Evolutionary conservation across 1,140 invertebrate genomes (phyloP), one percentile per base, ranked within the genome.

Genomic region (Paralvinella palmiformis): DNA sequence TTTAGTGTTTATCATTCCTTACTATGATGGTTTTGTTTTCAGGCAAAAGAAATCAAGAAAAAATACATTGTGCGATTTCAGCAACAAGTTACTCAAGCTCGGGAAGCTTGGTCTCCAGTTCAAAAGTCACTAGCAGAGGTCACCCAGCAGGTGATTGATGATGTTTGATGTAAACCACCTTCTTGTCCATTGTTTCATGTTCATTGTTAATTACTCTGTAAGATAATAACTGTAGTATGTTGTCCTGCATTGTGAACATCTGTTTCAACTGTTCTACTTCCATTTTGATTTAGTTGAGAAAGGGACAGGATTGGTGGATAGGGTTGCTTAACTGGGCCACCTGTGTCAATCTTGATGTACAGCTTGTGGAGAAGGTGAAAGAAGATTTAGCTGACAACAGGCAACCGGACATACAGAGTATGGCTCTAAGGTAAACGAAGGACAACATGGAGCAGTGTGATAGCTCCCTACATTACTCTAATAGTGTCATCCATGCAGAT

Each of bases 21-120:
- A 22, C n/a, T 1, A 2, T 52, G 48, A 10, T 4, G 24, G 48
- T 33, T 56, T 3, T 22, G 66, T 15, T 65, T 61, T 50, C 62
- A 77, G 71, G 83, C 83, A 59, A 70, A 78, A 36, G 73, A 81
- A 4, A 67, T 89, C n/a, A 84, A 85, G 69, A 75, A 83, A 55
- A 84, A 84, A 65, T 89, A 88, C 75, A 75, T 89, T 68, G 72
- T 81, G n/a, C 86, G 84, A 63, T 76, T 80, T 57, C 68, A 70
- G 13, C 67, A 68, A 24, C 69, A 71, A 58, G 73, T 80, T 13
- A 67, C 60, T 27, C 53, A 62, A 31, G 67, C 70, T 17, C 41
- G 72, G 52, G 72, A 75, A 20, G 59, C 69, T 15, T 59, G 78
- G 52, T 36, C 45, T 0, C 48, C 66, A 13, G 53, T 67, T 20